Base-by-base conservation (phyloP, 2,888 invertebrate species). In the Achlya flavicornis region DNA sequence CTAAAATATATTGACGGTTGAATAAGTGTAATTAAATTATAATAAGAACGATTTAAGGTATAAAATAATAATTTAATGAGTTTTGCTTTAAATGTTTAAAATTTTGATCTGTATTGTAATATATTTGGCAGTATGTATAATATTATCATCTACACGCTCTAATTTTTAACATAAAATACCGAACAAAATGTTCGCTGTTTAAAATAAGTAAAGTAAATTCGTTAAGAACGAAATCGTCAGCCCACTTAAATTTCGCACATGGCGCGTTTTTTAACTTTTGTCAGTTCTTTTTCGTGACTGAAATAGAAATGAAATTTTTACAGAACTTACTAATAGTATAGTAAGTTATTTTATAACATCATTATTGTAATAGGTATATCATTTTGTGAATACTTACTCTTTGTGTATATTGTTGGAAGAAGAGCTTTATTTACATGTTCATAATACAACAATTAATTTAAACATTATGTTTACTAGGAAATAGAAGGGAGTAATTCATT, bases 41-140 rank as follows among this genome's bases (percentile, higher is more conserved):
- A 38, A 38, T 38, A 53, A 19, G 53, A 19, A 16, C 8, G 53
- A 53, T 53, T 7, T 46, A 46, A 6, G 46, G 53, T 19, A 19
- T 53, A 14, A 41, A 10, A 10, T 38, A 38, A 8, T 8, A 48
- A 16, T 26, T 19, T 41, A 41, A 60, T 14, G 16, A 12, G 26
- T 11, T 41, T 60, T 60, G 60, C 38, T 19, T 60, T 41, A 41
- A 41, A 60, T 41, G 60, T 60, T 41, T 60, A 19, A 60, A 43
- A 16, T 6, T 43, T 12, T 41, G 33, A 16, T 41, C 16, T 60
- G 19, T 41, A 26, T 60, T 60, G 60, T 43, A 60, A 60, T 19
- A 19, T 41, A 60, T 60, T 46, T 60, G 16, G 58, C 11, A 14
- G 4, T 7, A 38, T 59, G n/a, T 35, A 38, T 59, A 7, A 59